Evolutionary conservation across 2,888 invertebrate species (phyloP), one percentile per base, ranked within the genome.

Genomic region (Drosophila subquinaria): DNA sequence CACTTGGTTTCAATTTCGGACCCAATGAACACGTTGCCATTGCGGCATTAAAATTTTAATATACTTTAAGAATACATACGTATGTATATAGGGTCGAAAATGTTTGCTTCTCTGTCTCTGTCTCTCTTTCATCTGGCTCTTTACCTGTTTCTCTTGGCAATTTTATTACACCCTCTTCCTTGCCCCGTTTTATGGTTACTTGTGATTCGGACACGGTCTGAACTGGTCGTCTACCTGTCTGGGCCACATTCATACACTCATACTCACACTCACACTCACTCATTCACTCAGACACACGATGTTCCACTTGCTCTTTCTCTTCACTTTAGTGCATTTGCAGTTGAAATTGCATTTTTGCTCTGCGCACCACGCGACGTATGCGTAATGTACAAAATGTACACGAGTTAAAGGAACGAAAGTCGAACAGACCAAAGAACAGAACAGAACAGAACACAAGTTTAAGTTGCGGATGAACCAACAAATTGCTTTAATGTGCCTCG

Each of bases 331-430:
- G 75, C 79, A 74, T 38, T 73, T 73, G 15, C 74, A 56, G 74
- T 60, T 73, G 60, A 61, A 79, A 76, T 76, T 74, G 79, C 74
- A 68, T 79, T 76, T 64, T 63, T 64, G 43, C 52, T 43, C n/a
- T 36, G 50, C 61, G 47, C 9, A 51, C 68, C 62, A 69, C 81
- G 56, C 73, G 64, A 73, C 81, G 83, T 83, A 86, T 86, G 72
- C 83, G 83, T 81, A 81, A 83, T 77, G 65, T 45, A 57, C 61
- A 68, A 64, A 64, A 30, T 27, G 27, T 20, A 27, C 27, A 27
- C 27, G 23, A 42, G 64, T 53, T 3, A 20, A 27, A 33, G 38
- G 42, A 13, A 33, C 8, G n/a, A n/a, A 20, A n/a, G 8, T 27
- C n/a, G 33, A 56, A n/a, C n/a, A n/a, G 56, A 38, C 17, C 53